Evolutionary conservation across 2,888 invertebrate genomes (phyloP).

Genomic region (Pinctada fucata): DNA sequence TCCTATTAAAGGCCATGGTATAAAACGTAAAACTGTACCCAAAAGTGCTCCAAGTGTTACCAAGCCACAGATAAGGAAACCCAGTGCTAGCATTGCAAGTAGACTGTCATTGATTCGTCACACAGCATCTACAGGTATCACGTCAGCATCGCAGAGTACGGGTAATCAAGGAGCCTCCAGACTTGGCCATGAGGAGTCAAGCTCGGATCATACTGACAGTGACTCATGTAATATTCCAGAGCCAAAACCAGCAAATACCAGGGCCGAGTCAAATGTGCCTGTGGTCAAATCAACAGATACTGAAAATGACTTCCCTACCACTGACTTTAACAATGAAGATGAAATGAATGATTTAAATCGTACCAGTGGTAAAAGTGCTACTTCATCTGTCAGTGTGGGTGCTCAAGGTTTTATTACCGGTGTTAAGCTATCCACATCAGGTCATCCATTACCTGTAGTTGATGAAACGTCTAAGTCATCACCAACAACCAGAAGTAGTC

Average conservation of each 20-base stretch:
- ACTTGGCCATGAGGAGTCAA: neutral
- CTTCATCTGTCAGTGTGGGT: conserved; percentile 11
- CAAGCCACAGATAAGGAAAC: conserved; percentile 34
- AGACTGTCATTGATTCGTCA: conserved; percentile 36
- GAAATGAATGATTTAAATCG: conserved; percentile 70
- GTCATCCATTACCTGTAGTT: conserved; percentile 38
- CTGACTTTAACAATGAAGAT: conserved; percentile 68
- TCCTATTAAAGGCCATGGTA: conserved; percentile 66
- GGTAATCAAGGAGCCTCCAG: conserved; percentile 14
- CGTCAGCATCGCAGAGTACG: neutral
- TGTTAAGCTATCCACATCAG: conserved; percentile 37
- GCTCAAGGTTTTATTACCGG: neutral
- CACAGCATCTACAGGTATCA: conserved; percentile 16
- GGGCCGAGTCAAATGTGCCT: conserved; percentile 49
- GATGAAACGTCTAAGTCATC: conserved; percentile 18
- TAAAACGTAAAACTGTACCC: conserved; percentile 51
- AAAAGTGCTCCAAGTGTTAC: conserved; percentile 37
- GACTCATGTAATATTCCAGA: conserved; percentile 65
- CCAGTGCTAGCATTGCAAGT: conserved; percentile 40
- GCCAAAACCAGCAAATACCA: conserved; percentile 43
- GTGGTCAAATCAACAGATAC: conserved; percentile 65
- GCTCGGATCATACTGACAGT: conserved; percentile 66
- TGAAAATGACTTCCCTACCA: conserved; percentile 68
- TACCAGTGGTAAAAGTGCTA: conserved; percentile 45
- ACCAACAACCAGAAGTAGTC: conserved; percentile 21